Evolutionary conservation across 2,113 vertebrate genomes (phyloP).

Genomic region (Catharus fuscescens): DNA sequence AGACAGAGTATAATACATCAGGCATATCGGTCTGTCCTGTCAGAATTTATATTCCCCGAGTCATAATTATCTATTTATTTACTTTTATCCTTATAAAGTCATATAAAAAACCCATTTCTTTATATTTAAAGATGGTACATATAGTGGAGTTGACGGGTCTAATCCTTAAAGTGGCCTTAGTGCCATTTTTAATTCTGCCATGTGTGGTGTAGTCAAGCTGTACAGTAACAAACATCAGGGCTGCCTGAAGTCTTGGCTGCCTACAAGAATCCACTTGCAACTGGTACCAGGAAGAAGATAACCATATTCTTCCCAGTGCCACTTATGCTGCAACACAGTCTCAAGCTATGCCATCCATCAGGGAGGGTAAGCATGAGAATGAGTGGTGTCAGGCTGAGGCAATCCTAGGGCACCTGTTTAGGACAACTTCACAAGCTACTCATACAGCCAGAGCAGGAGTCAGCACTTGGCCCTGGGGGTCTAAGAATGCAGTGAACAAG

Average conservation of each 20-base stretch:
- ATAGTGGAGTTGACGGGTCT: background rate
- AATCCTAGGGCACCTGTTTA: background rate
- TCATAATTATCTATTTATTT: background rate
- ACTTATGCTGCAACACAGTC: background rate
- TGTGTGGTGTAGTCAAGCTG: background rate
- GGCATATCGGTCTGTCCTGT: background rate
- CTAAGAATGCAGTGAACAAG: background rate
- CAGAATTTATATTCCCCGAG: background rate
- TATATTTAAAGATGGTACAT: background rate
- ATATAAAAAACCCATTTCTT: background rate
- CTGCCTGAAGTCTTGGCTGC: background rate
- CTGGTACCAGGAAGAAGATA: background rate
- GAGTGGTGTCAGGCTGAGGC: background rate
- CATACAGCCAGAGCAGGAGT: background rate
- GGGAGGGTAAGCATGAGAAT: background rate
- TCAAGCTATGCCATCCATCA: background rate
- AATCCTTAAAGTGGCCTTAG: background rate
- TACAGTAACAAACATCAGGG: background rate
- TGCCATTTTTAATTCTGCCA: background rate
- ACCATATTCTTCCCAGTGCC: background rate
- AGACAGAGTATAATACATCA: no score
- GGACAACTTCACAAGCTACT: slow-evolving; percentile 9
- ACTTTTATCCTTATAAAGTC: background rate
- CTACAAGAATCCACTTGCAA: background rate
- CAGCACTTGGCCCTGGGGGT: background rate